Conservation (phyloP, 2,113 vertebrate species). For the Hyaena hyaena region DNA sequence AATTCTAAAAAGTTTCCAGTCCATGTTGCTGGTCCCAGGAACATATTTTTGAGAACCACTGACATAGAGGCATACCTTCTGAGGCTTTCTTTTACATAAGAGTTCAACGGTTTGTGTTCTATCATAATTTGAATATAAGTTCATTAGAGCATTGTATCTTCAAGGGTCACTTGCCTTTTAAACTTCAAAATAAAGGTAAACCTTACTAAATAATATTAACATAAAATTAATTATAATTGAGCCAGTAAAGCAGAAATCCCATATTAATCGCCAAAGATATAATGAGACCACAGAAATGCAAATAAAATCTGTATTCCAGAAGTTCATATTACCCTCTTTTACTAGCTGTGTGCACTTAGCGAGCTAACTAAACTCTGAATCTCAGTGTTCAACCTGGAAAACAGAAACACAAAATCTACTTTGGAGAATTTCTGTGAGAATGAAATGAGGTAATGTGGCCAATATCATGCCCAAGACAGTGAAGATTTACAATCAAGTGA, state of each 20-base stretch:
- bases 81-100: background rate
- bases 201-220: slow-evolving; percentile 5
- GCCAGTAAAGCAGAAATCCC: slow-evolving; percentile 6
- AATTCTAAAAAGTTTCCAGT: background rate
- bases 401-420: background rate
- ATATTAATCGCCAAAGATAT: background rate
- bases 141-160: background rate
- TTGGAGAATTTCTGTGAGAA: background rate
- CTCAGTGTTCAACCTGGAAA: slow-evolving; percentile 46
- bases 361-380: background rate
- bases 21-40: background rate
- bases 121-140: background rate
- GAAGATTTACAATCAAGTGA: background rate
- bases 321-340: background rate
- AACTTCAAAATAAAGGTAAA: slow-evolving; percentile 7
- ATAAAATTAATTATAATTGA: slow-evolving; percentile 30
- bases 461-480: background rate
- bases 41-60: background rate
- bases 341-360: background rate
- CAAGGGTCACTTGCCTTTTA: slow-evolving; percentile 37
- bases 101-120: background rate
- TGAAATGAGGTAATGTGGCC: background rate
- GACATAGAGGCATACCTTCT: background rate
- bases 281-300: background rate
- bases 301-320: slow-evolving; percentile 14